Conservation (phyloP, 2,113 vertebrate species). For the Apus apus region DNA sequence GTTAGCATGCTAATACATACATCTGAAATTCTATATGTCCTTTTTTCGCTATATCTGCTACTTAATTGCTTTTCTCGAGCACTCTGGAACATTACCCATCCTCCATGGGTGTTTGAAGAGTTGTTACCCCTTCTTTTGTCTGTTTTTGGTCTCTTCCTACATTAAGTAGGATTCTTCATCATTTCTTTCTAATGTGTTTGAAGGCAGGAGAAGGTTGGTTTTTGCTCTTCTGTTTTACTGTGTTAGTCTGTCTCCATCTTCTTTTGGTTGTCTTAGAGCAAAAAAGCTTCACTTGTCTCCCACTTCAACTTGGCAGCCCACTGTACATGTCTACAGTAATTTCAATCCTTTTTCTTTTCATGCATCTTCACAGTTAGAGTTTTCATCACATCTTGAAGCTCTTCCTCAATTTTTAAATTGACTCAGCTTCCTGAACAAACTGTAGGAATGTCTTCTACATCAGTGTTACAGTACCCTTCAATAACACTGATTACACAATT, state of each 20-base stretch:
- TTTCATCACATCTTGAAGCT: not conserved
- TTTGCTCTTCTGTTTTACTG: not conserved
- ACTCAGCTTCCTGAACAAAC: not conserved
- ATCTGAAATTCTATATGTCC: not conserved
- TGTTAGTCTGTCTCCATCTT: not conserved
- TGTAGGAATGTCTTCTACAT: not conserved
- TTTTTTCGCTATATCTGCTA: not conserved
- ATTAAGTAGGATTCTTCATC: not conserved
- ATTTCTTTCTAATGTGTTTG: not conserved
- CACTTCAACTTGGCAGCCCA: not conserved
- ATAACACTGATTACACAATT: not conserved
- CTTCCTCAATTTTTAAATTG: not conserved
- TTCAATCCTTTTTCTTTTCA: not conserved
- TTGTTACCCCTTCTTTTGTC: not conserved
- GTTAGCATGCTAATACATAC: not conserved
- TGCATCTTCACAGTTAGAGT: not conserved
- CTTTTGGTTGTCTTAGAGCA: not conserved
- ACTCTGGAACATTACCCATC: not conserved
- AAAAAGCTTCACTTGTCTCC: not conserved
- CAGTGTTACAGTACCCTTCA: not conserved
- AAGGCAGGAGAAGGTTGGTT: rapidly evolving
- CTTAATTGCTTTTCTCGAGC: not conserved
- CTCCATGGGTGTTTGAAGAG: not conserved
- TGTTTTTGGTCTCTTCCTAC: not conserved
- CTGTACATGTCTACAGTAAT: not conserved